Conservation (phyloP, 2,888 invertebrate species). For the Anarsia innoxiella region DNA sequence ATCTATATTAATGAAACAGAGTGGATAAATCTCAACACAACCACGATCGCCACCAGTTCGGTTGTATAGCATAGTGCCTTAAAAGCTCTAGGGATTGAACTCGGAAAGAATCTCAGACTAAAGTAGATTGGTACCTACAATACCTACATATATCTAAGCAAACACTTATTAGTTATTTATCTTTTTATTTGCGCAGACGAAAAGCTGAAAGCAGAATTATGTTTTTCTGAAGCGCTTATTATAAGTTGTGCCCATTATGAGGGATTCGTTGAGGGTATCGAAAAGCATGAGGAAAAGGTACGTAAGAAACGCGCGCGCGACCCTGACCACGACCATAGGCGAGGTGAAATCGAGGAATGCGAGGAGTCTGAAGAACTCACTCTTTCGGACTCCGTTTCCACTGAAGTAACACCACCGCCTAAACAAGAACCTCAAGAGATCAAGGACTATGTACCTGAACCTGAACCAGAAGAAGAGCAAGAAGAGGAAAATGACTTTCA, state of each 20-base stretch:
- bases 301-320: slow-evolving; percentile 59
- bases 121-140: too few relatives aligned
- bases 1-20: too few relatives aligned
- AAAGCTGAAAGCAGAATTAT: slow-evolving; percentile 56
- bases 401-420: too few relatives aligned
- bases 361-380: slow-evolving; percentile 30
- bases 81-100: not conserved
- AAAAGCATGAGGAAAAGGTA: slow-evolving; percentile 41
- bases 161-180: not conserved
- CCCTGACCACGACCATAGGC: too few relatives aligned
- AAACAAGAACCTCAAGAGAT: too few relatives aligned
- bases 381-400: too few relatives aligned
- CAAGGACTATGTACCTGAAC: slow-evolving; percentile 29
- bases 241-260: slow-evolving; percentile 67
- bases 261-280: slow-evolving; percentile 38
- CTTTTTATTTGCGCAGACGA: slow-evolving; percentile 63
- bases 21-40: slow-evolving; percentile 13
- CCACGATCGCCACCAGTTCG: not conserved
- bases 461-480: slow-evolving; percentile 23
- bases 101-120: not conserved
- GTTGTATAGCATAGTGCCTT: too few relatives aligned
- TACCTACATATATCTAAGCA: too few relatives aligned
- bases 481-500: slow-evolving; percentile 53
- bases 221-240: slow-evolving; percentile 72
- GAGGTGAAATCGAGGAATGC: slow-evolving; percentile 33